phyloP scores from a whole-genome alignment of 2,888 invertebrate genomes.

The Aradus depressus region DNA sequence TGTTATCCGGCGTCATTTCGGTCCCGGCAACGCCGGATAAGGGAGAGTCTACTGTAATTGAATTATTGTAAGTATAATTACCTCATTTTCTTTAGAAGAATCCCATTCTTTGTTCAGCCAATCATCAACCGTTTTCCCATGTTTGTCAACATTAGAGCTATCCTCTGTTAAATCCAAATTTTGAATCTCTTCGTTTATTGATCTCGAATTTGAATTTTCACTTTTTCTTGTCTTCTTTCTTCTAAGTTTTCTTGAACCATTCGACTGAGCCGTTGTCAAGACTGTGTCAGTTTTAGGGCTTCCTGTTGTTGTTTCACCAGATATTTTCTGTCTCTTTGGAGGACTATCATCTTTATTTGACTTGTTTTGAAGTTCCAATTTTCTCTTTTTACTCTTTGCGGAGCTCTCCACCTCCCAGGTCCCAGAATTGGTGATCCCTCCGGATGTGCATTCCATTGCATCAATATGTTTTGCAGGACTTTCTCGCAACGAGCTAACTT shows the following conservation, averaged over 20 bases:
- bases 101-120: slow-evolving; percentile 5
- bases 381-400: slow-evolving; percentile 1
- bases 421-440: background rate
- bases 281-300: too few relatives aligned
- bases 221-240: slow-evolving; percentile 9
- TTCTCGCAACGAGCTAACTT: slow-evolving; percentile 1
- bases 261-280: background rate
- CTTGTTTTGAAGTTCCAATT: too few relatives aligned
- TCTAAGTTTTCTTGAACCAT: background rate
- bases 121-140: background rate
- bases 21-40: too few relatives aligned
- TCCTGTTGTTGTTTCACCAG: too few relatives aligned
- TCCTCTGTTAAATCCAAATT: background rate
- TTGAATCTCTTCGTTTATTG: background rate
- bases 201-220: background rate
- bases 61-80: background rate
- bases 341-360: too few relatives aligned
- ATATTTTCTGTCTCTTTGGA: too few relatives aligned
- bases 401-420: slow-evolving; percentile 6
- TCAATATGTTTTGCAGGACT: background rate
- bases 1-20: too few relatives aligned
- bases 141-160: background rate
- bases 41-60: too few relatives aligned
- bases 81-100: slow-evolving; percentile 4
- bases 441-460: background rate